Percentiles rank a stretch among this genome's conserved stretches.
Evolutionary conservation across 2,888 invertebrate species (phyloP).

Genomic region (Anarsia innoxiella): DNA sequence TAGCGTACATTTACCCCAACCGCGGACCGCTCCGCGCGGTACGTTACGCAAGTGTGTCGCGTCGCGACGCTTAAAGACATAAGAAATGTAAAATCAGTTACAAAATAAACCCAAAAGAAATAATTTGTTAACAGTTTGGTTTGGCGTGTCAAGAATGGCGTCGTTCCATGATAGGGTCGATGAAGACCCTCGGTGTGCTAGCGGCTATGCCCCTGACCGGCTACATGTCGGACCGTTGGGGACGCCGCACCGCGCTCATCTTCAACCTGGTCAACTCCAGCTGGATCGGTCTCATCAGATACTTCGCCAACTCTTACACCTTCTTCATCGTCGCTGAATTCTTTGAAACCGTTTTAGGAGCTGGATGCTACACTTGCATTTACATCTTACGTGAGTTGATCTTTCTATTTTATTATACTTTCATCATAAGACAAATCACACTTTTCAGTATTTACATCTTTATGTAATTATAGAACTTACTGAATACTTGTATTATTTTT

Average conservation of each 20-base stretch:
- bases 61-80: no score
- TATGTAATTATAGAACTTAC: no score
- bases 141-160: constrained; percentile 81
- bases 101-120: no score
- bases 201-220: constrained; percentile 81
- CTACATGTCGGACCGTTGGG: constrained; percentile 82
- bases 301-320: constrained; percentile 75
- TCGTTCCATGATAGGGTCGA: constrained; percentile 80
- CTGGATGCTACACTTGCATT: constrained; percentile 80
- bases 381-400: constrained; percentile 77
- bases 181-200: constrained; percentile 80
- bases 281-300: constrained; percentile 76
- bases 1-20: no score
- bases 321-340: constrained; percentile 81
- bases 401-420: no score
- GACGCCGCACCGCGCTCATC: constrained; percentile 74
- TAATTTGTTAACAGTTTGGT: constrained; percentile 65
- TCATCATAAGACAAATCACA: no score
- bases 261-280: constrained; percentile 74
- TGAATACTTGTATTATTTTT: no score
- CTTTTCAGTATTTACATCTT: no score
- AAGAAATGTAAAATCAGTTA: no score
- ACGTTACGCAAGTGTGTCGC: no score
- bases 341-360: constrained; percentile 78
- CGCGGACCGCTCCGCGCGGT: no score